These are phyloP conservation scores for Arbacia lixula DNA, from an alignment of 53 echinoderm and acorn worm species.

Conservation along the genomic window DNA sequence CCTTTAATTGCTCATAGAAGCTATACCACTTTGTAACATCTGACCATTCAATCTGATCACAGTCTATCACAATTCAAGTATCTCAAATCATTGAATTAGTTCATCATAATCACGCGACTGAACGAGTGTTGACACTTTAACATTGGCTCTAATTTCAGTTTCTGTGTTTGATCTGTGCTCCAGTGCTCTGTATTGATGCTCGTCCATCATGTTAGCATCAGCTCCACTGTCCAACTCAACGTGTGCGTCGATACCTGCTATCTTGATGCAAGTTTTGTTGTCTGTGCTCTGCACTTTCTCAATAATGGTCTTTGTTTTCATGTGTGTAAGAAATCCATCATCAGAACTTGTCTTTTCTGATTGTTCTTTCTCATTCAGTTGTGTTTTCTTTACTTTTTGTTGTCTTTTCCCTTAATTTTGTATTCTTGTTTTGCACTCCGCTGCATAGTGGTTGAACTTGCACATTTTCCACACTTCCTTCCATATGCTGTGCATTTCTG, in stretches of 20 bases:
- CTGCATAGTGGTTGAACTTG: conserved; percentile 10
- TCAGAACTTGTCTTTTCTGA: conserved; percentile 19
- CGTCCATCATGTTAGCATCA: conserved; percentile 66
- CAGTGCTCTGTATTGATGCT: conserved; percentile 61
- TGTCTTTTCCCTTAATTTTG: background rate
- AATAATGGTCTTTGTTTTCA: conserved; percentile 13
- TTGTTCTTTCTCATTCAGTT: conserved; percentile 1
- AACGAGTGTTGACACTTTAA: conserved; percentile 38
- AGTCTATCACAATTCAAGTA: no score
- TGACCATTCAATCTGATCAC: no score
- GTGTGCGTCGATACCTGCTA: conserved; percentile 40
- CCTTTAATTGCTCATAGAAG: no score
- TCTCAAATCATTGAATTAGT: no score
- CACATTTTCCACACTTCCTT: conserved; percentile 7
- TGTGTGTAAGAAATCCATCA: conserved; percentile 24
- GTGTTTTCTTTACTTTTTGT: conserved; percentile 26
- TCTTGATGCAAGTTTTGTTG: conserved; percentile 20
- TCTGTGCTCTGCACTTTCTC: background rate
- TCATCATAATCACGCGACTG: no score
- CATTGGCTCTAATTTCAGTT: no score
- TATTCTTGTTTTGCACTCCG: conserved; percentile 11
- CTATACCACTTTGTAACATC: no score
- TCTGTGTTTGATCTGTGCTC: conserved; percentile 35
- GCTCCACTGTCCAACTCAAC: conserved; percentile 63
- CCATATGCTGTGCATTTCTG: conserved; percentile 25